Conservation (phyloP, 2,113 vertebrate species). For the Capra hircus region DNA sequence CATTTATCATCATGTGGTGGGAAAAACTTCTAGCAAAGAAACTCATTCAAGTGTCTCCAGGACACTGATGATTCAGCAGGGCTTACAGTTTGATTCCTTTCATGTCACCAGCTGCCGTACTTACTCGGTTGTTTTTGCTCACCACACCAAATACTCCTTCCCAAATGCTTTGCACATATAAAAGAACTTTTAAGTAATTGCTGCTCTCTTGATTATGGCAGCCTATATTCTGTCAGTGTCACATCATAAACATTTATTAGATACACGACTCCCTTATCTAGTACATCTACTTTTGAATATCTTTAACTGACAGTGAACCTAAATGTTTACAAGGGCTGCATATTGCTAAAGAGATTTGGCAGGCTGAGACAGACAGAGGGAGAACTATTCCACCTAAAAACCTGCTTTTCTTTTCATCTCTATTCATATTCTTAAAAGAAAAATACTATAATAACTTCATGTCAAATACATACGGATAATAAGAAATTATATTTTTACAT, state of each 20-base stretch:
- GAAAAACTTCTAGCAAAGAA: conserved; percentile 6
- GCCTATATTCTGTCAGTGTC: background rate
- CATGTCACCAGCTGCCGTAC: background rate
- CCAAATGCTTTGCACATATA: background rate
- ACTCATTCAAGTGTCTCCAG: background rate
- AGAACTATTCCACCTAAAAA: background rate
- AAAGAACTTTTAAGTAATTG: background rate
- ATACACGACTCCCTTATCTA: background rate
- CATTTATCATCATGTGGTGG: background rate
- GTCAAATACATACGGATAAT: background rate
- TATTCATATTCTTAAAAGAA: background rate
- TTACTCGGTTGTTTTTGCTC: background rate
- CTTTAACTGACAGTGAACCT: conserved; percentile 15
- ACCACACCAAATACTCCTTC: background rate
- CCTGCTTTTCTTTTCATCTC: background rate
- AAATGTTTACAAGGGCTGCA: background rate
- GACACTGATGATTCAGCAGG: background rate
- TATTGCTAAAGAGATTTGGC: background rate
- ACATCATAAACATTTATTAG: background rate
- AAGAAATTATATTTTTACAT: background rate
- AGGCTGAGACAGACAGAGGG: background rate
- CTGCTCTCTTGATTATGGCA: background rate
- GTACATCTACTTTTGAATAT: background rate
- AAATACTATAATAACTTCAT: background rate
- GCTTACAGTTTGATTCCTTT: background rate